These are phyloP conservation scores for Tetrax tetrax DNA, from an alignment of 2,113 vertebrate species.

Conservation along the genomic window DNA sequence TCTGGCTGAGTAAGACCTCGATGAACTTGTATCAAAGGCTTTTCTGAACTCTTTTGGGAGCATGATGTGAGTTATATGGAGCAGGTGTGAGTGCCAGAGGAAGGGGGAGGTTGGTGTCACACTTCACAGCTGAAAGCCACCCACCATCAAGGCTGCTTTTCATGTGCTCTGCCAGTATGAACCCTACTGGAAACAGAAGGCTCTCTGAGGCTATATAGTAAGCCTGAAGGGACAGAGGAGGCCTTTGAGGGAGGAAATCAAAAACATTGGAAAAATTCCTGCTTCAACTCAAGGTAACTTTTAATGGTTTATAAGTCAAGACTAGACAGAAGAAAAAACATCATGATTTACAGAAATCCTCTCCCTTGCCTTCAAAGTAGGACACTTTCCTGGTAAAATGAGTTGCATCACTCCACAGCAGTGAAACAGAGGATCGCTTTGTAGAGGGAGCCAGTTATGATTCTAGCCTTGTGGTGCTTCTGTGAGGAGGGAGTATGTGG, in stretches of 20 bases:
- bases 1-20: background rate
- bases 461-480: background rate
- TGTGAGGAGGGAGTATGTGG: background rate
- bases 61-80: constrained; percentile 22
- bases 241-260: background rate
- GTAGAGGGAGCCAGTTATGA: background rate
- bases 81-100: constrained; percentile 46
- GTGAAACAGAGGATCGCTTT: background rate
- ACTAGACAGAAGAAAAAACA: background rate
- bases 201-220: background rate
- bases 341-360: background rate
- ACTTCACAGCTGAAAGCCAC: constrained; percentile 46
- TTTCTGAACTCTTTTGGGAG: background rate
- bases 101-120: constrained; percentile 20
- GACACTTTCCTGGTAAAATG: background rate
- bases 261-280: constrained; percentile 23
- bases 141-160: constrained; percentile 51
- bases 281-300: constrained; percentile 33
- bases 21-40: constrained; percentile 54
- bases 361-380: background rate
- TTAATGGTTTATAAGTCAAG: background rate
- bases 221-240: background rate
- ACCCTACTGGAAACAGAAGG: background rate
- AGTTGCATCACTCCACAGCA: rapidly evolving
- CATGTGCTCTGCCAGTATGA: background rate